Percentiles rank a stretch among this genome's conserved stretches.
Evolutionary conservation across 2,797 vertebrate genomes (phyloP).

Genomic region (Chrosomus eos): DNA sequence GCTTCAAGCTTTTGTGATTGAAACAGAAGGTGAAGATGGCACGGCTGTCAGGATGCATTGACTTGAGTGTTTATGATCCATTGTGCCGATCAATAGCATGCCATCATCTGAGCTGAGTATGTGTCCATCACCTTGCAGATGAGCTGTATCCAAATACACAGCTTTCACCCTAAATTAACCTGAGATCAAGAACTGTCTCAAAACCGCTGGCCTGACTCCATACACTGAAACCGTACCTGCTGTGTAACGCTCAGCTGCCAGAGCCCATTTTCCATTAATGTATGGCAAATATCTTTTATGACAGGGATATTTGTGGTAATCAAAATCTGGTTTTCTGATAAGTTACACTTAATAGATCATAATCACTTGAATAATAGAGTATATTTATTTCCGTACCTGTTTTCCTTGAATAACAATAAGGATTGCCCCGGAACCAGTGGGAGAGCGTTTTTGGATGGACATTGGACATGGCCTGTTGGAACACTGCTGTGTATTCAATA

Average conservation of each 20-base stretch:
- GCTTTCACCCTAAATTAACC: constrained; percentile 76
- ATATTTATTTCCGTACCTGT: background rate
- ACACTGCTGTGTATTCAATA: background rate
- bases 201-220: constrained; percentile 48
- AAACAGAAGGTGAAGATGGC: constrained; percentile 76
- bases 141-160: constrained; percentile 71
- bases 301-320: constrained; percentile 13
- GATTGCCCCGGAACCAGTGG: background rate
- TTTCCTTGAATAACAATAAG: background rate
- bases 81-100: constrained; percentile 75
- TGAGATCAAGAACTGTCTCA: constrained; percentile 51
- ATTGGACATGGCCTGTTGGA: background rate
- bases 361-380: background rate
- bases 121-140: constrained; percentile 72
- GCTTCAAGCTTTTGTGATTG: constrained; percentile 77
- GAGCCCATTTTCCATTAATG: constrained; percentile 33
- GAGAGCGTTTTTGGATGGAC: background rate
- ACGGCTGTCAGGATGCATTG: constrained; percentile 78
- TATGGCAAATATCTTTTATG: constrained; percentile 19
- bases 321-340: constrained; percentile 9
- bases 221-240: constrained; percentile 47
- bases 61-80: constrained; percentile 73
- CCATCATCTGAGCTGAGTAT: constrained; percentile 69
- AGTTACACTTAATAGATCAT: constrained; percentile 17
- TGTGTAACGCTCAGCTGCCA: constrained; percentile 46